phyloP scores from a whole-genome alignment of 1,140 invertebrate species.

The Aphelenchoides avenae region DNA sequence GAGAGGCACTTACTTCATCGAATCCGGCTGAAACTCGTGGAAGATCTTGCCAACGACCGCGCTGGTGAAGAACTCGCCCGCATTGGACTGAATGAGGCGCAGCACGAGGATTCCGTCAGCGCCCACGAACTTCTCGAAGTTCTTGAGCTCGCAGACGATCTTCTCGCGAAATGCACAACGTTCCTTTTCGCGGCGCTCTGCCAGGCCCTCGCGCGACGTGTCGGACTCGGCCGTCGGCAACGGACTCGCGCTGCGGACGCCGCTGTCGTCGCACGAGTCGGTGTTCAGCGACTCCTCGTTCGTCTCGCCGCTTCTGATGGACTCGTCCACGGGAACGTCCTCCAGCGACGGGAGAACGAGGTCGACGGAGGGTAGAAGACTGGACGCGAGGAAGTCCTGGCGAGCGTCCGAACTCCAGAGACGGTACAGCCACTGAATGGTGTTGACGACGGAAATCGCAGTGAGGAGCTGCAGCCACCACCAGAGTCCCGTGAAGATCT shows the following conservation, averaged over 20 bases:
- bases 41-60: too few species aligned
- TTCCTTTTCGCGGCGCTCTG: background rate
- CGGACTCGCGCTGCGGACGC: background rate
- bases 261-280: background rate
- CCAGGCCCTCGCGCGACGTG: background rate
- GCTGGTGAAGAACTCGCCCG: too few species aligned
- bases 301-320: too few species aligned
- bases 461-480: constrained; percentile 37
- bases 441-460: constrained; percentile 33
- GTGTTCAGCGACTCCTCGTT: constrained; percentile 1
- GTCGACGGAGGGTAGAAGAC: background rate
- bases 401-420: constrained; percentile 39
- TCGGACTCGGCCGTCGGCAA: background rate
- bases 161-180: background rate
- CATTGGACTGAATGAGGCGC: constrained; percentile 21
- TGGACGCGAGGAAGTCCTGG: background rate
- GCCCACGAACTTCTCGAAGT: constrained; percentile 15
- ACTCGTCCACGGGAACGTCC: too few species aligned
- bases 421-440: constrained; percentile 43
- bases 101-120: constrained; percentile 19
- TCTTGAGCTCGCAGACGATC: background rate
- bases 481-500: constrained; percentile 46
- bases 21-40: constrained; percentile 11
- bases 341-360: background rate
- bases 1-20: background rate